Conservation (phyloP, 2,113 vertebrate genomes). For the Oceanodroma tethys region DNA sequence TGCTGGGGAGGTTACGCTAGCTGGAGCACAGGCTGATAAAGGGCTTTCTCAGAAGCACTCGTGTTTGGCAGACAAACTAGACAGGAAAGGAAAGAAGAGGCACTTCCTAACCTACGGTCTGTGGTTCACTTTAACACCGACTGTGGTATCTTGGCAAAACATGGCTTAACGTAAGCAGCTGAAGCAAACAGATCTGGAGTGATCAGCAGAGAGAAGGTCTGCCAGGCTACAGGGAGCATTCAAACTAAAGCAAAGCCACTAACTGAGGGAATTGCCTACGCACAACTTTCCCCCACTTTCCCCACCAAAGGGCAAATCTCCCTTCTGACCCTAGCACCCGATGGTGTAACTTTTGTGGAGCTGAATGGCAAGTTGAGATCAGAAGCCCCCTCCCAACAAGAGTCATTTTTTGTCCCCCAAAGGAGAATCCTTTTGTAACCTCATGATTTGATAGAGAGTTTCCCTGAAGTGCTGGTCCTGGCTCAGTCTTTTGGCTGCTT, state of each 20-base stretch:
- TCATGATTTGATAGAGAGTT: slow-evolving; percentile 86
- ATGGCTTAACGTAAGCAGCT: not conserved
- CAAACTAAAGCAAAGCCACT: slow-evolving; percentile 18
- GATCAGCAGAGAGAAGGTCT: not conserved
- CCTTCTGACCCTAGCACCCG: not conserved
- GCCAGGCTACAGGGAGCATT: not conserved
- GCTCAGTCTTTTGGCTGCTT: slow-evolving; percentile 84
- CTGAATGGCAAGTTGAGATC: not conserved
- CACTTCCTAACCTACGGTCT: not conserved
- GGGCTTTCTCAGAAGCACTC: not conserved
- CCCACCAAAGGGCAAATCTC: not conserved
- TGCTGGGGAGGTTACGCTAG: not conserved
- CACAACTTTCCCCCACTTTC: not conserved
- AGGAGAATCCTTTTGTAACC: slow-evolving; percentile 69
- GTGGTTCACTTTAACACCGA: not conserved
- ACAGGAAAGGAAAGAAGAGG: not conserved
- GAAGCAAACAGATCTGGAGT: not conserved
- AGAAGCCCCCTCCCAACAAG: not conserved
- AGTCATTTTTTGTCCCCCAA: slow-evolving; percentile 69
- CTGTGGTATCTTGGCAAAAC: not conserved
- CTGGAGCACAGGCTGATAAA: not conserved
- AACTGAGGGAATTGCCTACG: not conserved
- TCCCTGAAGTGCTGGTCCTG: slow-evolving; percentile 87
- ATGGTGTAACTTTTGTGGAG: not conserved
- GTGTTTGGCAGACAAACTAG: not conserved